Conservation (phyloP, 2,113 vertebrate genomes). For the Macquaria australasica region DNA sequence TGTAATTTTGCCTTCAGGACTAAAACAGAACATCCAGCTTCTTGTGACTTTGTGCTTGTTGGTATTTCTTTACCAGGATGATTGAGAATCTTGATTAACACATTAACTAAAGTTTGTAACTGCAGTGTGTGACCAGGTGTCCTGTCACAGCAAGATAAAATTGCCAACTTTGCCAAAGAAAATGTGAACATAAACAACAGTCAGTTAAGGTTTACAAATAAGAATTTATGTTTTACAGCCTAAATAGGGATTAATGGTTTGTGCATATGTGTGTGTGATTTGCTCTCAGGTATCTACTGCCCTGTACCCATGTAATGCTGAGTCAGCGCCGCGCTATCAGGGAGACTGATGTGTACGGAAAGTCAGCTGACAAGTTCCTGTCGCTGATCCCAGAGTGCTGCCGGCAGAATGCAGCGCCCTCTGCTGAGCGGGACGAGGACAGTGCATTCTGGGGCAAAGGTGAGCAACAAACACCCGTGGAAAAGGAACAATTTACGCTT, state of each 20-base stretch:
- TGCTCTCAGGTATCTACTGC: slow-evolving; percentile 92
- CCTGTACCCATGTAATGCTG: slow-evolving; percentile 97
- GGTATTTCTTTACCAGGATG: background rate
- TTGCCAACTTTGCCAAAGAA: background rate
- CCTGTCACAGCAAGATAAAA: too few relatives aligned
- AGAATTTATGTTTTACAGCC: background rate
- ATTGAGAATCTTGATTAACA: background rate
- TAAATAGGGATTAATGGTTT: background rate
- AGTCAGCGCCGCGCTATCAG: slow-evolving; percentile 94
- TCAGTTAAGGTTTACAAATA: background rate
- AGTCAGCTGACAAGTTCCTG: slow-evolving; percentile 94
- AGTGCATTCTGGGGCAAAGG: slow-evolving; percentile 89
- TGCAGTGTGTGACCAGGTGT: background rate
- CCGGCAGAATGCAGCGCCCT: slow-evolving; percentile 73
- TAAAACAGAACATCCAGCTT: background rate
- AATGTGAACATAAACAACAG: background rate
- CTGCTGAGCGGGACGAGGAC: slow-evolving; percentile 87
- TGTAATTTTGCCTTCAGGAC: background rate
- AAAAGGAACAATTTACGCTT: background rate
- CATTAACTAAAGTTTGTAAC: background rate
- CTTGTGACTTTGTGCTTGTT: too few relatives aligned
- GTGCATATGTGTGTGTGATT: background rate
- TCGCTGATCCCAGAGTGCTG: slow-evolving; percentile 95
- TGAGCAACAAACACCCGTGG: slow-evolving; percentile 59
- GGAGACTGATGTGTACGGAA: slow-evolving; percentile 94